These are phyloP conservation scores for Pelochelys cantorii DNA, from an alignment of 2,797 vertebrate genomes.

Conservation along the genomic window DNA sequence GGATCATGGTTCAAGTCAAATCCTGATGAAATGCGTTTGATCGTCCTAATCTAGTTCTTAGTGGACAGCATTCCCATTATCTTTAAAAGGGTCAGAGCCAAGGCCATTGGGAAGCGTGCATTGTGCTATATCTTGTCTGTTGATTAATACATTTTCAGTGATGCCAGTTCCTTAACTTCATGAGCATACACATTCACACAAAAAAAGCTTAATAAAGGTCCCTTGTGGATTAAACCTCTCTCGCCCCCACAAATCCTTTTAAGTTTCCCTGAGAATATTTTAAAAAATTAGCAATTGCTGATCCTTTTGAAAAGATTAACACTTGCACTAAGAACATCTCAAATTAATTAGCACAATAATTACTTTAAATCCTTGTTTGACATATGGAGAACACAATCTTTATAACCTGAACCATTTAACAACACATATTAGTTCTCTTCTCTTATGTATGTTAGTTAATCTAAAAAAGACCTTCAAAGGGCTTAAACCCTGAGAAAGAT, in stretches of 20 bases:
- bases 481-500: neutral
- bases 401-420: neutral
- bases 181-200: slow-evolving; percentile 45
- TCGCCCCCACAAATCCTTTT: neutral
- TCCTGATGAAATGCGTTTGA: slow-evolving; percentile 80
- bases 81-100: slow-evolving; percentile 80
- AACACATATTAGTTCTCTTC: neutral
- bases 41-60: slow-evolving; percentile 79
- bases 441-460: neutral
- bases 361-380: slow-evolving; percentile 22
- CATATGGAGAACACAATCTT: slow-evolving; percentile 33
- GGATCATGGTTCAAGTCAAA: slow-evolving; percentile 80
- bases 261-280: slow-evolving; percentile 33
- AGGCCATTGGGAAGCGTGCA: slow-evolving; percentile 75
- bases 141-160: slow-evolving; percentile 79
- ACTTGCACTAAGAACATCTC: neutral
- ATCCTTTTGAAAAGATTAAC: neutral
- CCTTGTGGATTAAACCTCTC: slow-evolving; percentile 15
- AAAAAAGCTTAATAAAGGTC: slow-evolving; percentile 57
- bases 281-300: neutral
- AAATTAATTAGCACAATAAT: slow-evolving; percentile 1
- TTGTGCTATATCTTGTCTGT: slow-evolving; percentile 72
- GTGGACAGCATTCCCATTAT: slow-evolving; percentile 81
- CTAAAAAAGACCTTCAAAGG: neutral
- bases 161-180: slow-evolving; percentile 68